Percentiles rank a stretch among this genome's conserved stretches.
Evolutionary conservation across 2,888 invertebrate genomes (phyloP).

Genomic region (Ypsolopha sequella): DNA sequence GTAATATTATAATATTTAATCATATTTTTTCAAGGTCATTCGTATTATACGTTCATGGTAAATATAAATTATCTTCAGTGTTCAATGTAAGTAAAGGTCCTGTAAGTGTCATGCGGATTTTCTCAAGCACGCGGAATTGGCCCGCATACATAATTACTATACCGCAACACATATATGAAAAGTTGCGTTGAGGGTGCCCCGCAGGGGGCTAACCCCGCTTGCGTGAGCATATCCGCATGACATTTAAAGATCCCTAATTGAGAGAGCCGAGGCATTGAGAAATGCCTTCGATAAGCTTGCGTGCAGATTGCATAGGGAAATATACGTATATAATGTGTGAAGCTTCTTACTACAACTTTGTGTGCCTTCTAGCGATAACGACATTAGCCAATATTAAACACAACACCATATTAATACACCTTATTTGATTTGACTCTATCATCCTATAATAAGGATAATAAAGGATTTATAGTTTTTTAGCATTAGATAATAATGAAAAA

Average conservation of each 20-base stretch:
- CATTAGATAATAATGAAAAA: no score
- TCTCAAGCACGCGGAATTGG: no score
- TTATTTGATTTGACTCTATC: slow-evolving; percentile 34
- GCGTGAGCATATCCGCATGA: no score
- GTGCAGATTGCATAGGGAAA: slow-evolving; percentile 18
- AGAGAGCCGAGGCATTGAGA: slow-evolving; percentile 13
- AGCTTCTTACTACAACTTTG: slow-evolving; percentile 68
- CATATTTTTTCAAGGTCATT: slow-evolving; percentile 64
- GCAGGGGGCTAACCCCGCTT: no score
- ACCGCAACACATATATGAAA: no score
- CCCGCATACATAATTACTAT: no score
- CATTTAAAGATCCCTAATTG: no score
- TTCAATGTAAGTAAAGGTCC: slow-evolving; percentile 43
- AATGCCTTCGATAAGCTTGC: slow-evolving; percentile 5
- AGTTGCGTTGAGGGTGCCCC: no score
- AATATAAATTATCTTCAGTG: slow-evolving; percentile 42
- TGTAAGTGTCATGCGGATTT: no score
- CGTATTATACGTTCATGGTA: slow-evolving; percentile 51
- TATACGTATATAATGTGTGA: slow-evolving; percentile 55
- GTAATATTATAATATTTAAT: slow-evolving; percentile 68
- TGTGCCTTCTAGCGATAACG: slow-evolving; percentile 71
- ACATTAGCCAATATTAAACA: slow-evolving; percentile 61
- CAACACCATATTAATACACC: slow-evolving; percentile 42
- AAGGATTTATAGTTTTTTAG: no score
- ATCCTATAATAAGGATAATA: slow-evolving; percentile 13